A percentile compares a stretch with the other conserved stretches of the same genome.
These are phyloP conservation scores for Crocidura indochinensis DNA, from an alignment of 2,797 vertebrate genomes.

Conservation along the genomic window DNA sequence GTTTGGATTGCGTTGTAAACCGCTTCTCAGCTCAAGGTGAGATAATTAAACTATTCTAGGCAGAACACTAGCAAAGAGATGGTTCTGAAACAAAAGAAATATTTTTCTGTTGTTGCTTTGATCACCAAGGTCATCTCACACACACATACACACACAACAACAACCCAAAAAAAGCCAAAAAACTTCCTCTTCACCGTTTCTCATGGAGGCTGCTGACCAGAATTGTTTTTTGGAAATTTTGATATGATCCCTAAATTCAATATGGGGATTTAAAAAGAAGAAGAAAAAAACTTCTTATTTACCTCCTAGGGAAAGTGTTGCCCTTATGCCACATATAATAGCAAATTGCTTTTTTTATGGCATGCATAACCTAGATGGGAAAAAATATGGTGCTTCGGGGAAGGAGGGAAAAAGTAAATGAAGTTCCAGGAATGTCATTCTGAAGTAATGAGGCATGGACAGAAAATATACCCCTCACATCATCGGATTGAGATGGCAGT, in stretches of 20 bases:
- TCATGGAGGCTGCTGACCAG: conserved; percentile 74
- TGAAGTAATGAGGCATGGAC: conserved; percentile 99
- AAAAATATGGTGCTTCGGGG: conserved; percentile 97
- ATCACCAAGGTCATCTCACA: conserved; percentile 65
- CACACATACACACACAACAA: conserved; percentile 19
- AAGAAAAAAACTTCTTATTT: conserved; percentile 91
- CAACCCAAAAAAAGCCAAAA: conserved; percentile 75
- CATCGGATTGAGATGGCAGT: conserved; percentile 99
- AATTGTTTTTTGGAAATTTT: conserved; percentile 88
- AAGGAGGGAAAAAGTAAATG: conserved; percentile 98
- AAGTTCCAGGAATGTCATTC: conserved; percentile 99
- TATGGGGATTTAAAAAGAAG: conserved; percentile 79
- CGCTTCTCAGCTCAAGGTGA: conserved; percentile 81
- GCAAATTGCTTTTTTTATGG: conserved; percentile 96
- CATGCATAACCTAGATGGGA: conserved; percentile 93
- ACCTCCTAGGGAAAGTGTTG: conserved; percentile 95
- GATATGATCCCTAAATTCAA: conserved; percentile 91
- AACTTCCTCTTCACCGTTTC: conserved; percentile 55
- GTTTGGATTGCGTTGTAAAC: conserved; percentile 85
- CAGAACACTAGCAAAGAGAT: conserved; percentile 77
- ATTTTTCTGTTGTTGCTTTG: conserved; percentile 77
- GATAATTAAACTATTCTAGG: conserved; percentile 81
- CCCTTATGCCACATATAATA: conserved; percentile 94
- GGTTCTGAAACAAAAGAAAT: conserved; percentile 79
- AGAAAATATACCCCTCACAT: conserved; percentile 99